These are phyloP conservation scores for Cerastis leucographa DNA, from an alignment of 2,888 invertebrate genomes.

Conservation along the genomic window DNA sequence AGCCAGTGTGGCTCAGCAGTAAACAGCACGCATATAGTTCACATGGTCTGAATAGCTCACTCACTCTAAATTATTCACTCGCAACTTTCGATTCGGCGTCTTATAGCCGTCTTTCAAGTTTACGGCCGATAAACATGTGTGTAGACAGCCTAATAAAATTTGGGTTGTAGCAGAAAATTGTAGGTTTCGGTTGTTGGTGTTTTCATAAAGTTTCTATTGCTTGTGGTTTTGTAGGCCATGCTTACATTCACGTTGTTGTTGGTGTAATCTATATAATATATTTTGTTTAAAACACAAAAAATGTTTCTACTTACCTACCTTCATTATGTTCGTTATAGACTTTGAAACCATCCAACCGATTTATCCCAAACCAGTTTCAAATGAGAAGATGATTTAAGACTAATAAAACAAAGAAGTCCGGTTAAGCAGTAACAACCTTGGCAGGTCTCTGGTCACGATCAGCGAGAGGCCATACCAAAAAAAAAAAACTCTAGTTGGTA, in stretches of 20 bases:
- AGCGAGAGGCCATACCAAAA: too few relatives aligned
- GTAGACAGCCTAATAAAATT: conserved; percentile 52
- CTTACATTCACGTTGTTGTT: neutral
- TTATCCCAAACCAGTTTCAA: too few relatives aligned
- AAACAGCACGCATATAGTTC: conserved; percentile 51
- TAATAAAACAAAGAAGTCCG: too few relatives aligned
- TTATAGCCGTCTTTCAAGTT: conserved; percentile 57
- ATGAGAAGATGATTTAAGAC: too few relatives aligned
- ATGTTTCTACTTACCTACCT: too few relatives aligned
- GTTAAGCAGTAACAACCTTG: too few relatives aligned
- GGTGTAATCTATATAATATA: too few relatives aligned
- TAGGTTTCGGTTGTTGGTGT: neutral
- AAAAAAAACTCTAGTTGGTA: too few relatives aligned
- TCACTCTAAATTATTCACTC: conserved; percentile 63
- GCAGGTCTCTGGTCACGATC: too few relatives aligned
- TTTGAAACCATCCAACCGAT: too few relatives aligned
- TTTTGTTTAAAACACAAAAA: too few relatives aligned
- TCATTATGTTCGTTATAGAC: too few relatives aligned
- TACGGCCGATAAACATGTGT: conserved; percentile 60
- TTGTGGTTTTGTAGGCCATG: neutral
- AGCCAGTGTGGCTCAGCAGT: conserved; percentile 26
- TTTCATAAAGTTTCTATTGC: conserved; percentile 23
- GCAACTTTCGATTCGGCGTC: conserved; percentile 60
- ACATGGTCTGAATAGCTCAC: conserved; percentile 49
- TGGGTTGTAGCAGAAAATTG: conserved; percentile 37